These are phyloP conservation scores for Drosophila sturtevanti DNA, from an alignment of 1,140 invertebrate species.

Conservation along the genomic window DNA sequence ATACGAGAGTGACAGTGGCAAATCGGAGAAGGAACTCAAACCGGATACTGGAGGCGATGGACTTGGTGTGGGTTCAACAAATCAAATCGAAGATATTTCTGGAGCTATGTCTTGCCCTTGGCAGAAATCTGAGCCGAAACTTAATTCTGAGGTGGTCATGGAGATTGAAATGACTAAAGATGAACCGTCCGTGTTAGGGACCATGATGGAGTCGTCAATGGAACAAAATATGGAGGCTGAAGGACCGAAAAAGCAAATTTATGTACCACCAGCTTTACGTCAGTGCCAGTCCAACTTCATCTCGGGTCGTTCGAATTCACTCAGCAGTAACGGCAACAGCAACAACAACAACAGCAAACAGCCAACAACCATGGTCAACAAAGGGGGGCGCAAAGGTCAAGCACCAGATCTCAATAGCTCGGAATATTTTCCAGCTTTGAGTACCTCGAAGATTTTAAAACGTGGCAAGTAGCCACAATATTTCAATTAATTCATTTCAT, in stretches of 20 bases:
- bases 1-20: not conserved
- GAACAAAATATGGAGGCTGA: not conserved
- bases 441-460: slow-evolving; percentile 29
- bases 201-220: not conserved
- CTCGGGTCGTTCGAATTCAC: slow-evolving; percentile 3
- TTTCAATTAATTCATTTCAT: not conserved
- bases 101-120: slow-evolving; percentile 39
- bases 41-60: slow-evolving; percentile 56
- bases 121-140: slow-evolving; percentile 34
- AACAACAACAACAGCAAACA: slow-evolving; percentile 34
- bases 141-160: not conserved
- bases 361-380: not conserved
- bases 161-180: not conserved
- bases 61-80: slow-evolving; percentile 32
- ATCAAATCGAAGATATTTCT: slow-evolving; percentile 1
- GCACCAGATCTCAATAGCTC: slow-evolving; percentile 61
- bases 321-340: slow-evolving; percentile 9
- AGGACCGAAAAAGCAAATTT: slow-evolving; percentile 32
- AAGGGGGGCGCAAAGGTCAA: slow-evolving; percentile 33
- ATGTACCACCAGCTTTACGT: slow-evolving; percentile 66
- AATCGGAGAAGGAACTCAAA: slow-evolving; percentile 15
- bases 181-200: not conserved
- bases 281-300: slow-evolving; percentile 48
- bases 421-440: slow-evolving; percentile 55
- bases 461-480: slow-evolving; percentile 51